Evolutionary conservation across 2,113 vertebrate species (phyloP).

Genomic region (Centropristis striata): DNA sequence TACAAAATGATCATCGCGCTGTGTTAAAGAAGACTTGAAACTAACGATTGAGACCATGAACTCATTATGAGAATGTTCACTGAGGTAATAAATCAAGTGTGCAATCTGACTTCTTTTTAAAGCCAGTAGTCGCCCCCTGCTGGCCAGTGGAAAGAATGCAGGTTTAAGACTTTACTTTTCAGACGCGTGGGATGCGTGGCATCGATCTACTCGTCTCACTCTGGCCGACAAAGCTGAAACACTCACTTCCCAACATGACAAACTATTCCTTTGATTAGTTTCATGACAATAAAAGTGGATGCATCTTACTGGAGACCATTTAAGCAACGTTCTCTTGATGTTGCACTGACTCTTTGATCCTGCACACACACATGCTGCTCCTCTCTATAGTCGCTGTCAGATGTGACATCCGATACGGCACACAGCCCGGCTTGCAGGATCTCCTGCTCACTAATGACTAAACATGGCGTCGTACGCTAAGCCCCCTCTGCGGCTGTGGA

Average conservation of each 20-base stretch:
- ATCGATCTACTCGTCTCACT: neutral
- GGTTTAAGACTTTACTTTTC: no score
- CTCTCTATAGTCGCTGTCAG: constrained; percentile 63
- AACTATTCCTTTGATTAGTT: neutral
- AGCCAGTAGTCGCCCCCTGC: no score
- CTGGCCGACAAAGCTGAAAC: neutral
- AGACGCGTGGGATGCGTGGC: neutral
- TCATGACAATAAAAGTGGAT: neutral
- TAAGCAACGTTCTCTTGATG: neutral
- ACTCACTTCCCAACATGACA: neutral
- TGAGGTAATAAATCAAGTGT: no score
- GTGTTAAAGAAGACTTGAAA: no score
- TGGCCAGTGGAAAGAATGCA: no score
- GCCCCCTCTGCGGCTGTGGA: constrained; percentile 65
- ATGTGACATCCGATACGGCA: constrained; percentile 64
- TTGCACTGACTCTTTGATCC: constrained; percentile 49
- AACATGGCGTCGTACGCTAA: constrained; percentile 72
- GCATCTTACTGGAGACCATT: neutral
- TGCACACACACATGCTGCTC: constrained; percentile 25
- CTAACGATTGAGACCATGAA: no score
- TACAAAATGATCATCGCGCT: no score
- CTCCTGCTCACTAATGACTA: constrained; percentile 63
- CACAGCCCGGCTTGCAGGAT: constrained; percentile 45
- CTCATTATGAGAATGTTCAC: no score
- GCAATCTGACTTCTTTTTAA: no score